Base-by-base conservation (phyloP, 2,888 invertebrate genomes). In the Oscheius myriophilus region DNA sequence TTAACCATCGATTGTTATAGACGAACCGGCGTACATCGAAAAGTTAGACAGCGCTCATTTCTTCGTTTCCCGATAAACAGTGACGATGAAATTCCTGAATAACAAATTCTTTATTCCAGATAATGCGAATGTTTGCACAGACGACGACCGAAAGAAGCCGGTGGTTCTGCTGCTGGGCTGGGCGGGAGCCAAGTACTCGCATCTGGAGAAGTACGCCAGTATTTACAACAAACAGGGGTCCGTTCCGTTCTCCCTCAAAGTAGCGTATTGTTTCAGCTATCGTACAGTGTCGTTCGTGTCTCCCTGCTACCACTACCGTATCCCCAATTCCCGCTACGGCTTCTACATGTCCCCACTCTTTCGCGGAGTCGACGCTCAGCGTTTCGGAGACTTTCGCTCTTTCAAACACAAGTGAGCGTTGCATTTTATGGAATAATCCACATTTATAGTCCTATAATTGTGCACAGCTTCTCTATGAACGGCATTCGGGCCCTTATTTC, bases 391-490 rank as follows among this genome's bases (percentile, higher is more conserved):
- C 51, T 75, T 77, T 55, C 58, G 70, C 25, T 64, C 68, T 3
- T 77, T 71, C 51, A 64, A 58, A 12, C 39, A 73, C 39, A 69
- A 74, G 76, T 76, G 39, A 46, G 43, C 25, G 12, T 51, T 12
- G 18, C 23, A 14, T 52, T 45, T 9, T 23, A 21, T 14, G 25
- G 41, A n/a, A n/a, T n/a, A n/a, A n/a, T 3, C 12, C 41, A 1
- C 11, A 11, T 49, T 73, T 74, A 0, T 66, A 75, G 77, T 43
- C 77, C 77, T 14, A 77, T 77, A 11, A 59, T 77, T 9, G 52
- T 75, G 16, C 77, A 77, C 67, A 70, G 69, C 33, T 75, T 78
- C 45, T 78, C 77, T 25, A 78, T 78, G 75, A 78, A 75, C 54
- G 77, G 77, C 21, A 69, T 75, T 0, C 73, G 77, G 14, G 69